A percentile compares a stretch with the other conserved stretches of the same genome.
Conservation (phyloP, 2,797 vertebrate genomes). For the Acropternis orthonyx region DNA sequence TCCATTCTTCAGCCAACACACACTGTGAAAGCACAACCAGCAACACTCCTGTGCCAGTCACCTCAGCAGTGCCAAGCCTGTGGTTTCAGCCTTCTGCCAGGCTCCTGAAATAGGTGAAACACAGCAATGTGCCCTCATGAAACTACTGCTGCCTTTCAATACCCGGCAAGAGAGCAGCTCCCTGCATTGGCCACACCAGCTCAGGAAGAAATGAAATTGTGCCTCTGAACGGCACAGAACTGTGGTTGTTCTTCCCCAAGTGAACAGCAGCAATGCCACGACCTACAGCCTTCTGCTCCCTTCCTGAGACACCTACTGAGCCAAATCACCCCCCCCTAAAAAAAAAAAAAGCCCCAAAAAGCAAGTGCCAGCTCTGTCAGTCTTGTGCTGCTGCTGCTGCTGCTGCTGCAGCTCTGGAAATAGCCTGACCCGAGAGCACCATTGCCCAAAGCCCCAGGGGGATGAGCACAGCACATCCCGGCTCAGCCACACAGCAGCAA, state of each 20-base stretch:
- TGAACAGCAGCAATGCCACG: fast-evolving
- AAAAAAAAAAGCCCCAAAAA: background rate
- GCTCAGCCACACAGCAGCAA: background rate
- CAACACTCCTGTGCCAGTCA: background rate
- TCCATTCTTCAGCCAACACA: background rate
- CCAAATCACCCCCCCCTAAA: background rate
- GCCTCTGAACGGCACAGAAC: background rate
- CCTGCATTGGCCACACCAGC: background rate
- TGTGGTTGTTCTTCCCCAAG: background rate
- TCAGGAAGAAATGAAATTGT: fast-evolving
- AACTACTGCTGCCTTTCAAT: background rate
- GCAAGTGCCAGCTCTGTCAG: slow-evolving; percentile 7
- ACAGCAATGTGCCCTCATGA: background rate
- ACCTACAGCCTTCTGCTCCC: background rate
- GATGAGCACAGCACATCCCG: background rate
- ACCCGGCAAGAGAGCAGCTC: background rate
- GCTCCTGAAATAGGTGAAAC: background rate
- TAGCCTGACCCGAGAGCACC: background rate
- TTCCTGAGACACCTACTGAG: background rate
- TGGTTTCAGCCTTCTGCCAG: background rate
- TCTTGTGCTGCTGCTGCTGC: background rate
- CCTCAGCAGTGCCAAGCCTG: background rate
- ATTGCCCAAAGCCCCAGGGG: background rate
- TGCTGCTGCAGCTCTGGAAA: slow-evolving; percentile 27
- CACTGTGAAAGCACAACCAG: background rate